Percentiles rank a stretch among this genome's conserved stretches.
Evolutionary conservation across 2,113 vertebrate genomes (phyloP).

Genomic region (Sander vitreus): DNA sequence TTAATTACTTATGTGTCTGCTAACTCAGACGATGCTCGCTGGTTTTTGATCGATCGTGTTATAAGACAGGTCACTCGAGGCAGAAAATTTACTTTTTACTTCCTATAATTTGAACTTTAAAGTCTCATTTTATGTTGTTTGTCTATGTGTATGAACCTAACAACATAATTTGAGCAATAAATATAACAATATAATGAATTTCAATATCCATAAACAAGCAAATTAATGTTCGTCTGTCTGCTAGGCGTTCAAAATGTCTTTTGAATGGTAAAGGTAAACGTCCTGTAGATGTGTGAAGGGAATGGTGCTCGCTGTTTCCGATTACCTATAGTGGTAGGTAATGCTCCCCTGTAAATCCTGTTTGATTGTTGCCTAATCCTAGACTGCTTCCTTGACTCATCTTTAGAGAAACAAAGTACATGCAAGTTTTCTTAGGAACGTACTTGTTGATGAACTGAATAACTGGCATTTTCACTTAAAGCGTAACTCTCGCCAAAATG

Average conservation of each 20-base stretch:
- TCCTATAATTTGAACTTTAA: conserved; percentile 16
- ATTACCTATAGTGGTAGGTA: not conserved
- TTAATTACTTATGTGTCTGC: conserved; percentile 2
- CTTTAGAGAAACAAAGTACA: conserved; percentile 8
- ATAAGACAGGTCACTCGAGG: conserved; percentile 2
- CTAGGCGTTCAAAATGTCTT: conserved; percentile 12
- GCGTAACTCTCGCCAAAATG: too few species aligned
- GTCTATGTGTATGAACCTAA: conserved; percentile 16
- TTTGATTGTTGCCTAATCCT: conserved; percentile 18
- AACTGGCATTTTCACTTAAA: not conserved
- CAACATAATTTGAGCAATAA: conserved; percentile 69
- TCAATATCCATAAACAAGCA: conserved; percentile 18
- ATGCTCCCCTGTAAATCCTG: conserved; percentile 6
- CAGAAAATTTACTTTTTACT: conserved; percentile 15
- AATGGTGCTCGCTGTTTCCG: not conserved
- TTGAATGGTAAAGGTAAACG: conserved; percentile 1
- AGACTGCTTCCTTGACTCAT: conserved; percentile 18
- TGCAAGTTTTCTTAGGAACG: conserved; percentile 10
- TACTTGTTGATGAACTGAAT: conserved; percentile 9
- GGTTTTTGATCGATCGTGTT: conserved; percentile 18
- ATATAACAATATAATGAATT: conserved; percentile 29
- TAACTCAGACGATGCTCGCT: conserved; percentile 38
- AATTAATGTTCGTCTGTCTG: conserved; percentile 25
- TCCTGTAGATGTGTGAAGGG: conserved; percentile 22
- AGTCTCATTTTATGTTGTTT: conserved; percentile 19